phyloP scores from a whole-genome alignment of 2,797 vertebrate genomes.

The Brachyrhaphis roseni region DNA sequence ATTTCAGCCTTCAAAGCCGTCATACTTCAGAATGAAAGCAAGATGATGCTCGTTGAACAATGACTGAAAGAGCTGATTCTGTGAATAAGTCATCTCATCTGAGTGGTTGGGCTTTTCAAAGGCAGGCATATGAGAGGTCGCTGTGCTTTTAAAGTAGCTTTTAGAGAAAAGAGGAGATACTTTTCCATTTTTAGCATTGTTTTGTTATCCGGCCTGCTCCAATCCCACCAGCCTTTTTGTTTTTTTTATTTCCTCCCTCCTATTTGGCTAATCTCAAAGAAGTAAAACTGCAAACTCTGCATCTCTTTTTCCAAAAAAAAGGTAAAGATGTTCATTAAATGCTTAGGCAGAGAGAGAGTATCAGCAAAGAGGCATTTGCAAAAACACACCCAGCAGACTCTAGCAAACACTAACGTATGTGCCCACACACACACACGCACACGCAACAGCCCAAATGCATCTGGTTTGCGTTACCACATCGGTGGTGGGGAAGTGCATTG shows the following conservation, averaged over 20 bases:
- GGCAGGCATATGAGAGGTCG: conserved; percentile 2
- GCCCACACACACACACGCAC: conserved; percentile 3
- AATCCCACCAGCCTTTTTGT: background rate
- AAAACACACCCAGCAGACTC: conserved; percentile 58
- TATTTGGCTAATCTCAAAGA: conserved; percentile 33
- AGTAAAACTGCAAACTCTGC: conserved; percentile 59
- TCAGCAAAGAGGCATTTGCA: conserved; percentile 63
- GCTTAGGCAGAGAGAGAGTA: conserved; percentile 50
- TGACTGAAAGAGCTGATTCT: conserved; percentile 14
- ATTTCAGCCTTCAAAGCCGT: conserved; percentile 20
- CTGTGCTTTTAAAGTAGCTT: conserved; percentile 34
- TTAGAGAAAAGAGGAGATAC: conserved; percentile 11
- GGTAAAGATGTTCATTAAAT: conserved; percentile 51
- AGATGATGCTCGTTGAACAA: conserved; percentile 15
- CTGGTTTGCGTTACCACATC: conserved; percentile 81
- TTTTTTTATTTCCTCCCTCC: background rate
- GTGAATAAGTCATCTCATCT: conserved; percentile 11
- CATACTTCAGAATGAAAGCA: conserved; percentile 16
- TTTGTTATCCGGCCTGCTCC: conserved; percentile 11
- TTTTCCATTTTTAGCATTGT: conserved; percentile 12
- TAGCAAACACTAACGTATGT: conserved; percentile 26
- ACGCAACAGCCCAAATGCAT: conserved; percentile 66
- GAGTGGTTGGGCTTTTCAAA: conserved; percentile 18
- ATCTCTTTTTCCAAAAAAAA: conserved; percentile 48
- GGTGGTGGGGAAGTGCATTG: conserved; percentile 78